Conservation (phyloP, 2,797 vertebrate species). For the Denticeps clupeoides region DNA sequence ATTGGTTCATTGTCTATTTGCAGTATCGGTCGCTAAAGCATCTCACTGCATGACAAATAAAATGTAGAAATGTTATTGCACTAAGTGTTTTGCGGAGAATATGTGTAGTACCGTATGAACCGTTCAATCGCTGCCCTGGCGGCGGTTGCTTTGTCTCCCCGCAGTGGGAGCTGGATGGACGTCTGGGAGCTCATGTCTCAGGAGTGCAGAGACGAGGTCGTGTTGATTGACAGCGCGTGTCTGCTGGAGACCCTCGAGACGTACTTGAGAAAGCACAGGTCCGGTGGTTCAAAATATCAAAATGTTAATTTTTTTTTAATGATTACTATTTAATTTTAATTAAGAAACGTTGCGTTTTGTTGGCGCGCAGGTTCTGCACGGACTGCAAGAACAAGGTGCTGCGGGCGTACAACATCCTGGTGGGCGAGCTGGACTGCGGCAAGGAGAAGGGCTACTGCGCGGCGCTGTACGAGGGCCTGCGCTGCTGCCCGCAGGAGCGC, state of each 20-base stretch:
- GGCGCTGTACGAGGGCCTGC: constrained; percentile 85
- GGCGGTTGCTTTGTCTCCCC: constrained; percentile 10
- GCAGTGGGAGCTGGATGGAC: constrained; percentile 96
- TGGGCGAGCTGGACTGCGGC: constrained; percentile 88
- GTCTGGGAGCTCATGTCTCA: constrained; percentile 98
- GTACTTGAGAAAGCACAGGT: constrained; percentile 94
- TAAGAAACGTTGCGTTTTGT: too few relatives aligned
- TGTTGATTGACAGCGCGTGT: constrained; percentile 85
- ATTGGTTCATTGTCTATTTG: too few relatives aligned
- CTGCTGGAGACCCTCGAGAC: constrained; percentile 93
- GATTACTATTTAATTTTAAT: too few relatives aligned
- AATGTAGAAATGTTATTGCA: too few relatives aligned
- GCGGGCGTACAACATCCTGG: constrained; percentile 89
- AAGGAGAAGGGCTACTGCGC: constrained; percentile 95
- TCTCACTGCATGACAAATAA: too few relatives aligned
- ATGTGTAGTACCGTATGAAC: not conserved
- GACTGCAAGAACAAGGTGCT: constrained; percentile 97
- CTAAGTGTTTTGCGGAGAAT: too few relatives aligned
- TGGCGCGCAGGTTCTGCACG: constrained; percentile 75
- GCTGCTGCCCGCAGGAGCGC: constrained; percentile 87
- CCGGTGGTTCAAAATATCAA: constrained; percentile 4
- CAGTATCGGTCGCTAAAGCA: too few relatives aligned
- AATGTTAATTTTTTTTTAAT: not conserved
- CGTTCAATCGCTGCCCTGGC: not conserved
- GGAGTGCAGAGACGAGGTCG: constrained; percentile 94